These are phyloP conservation scores for Heterocephalus glaber DNA, from an alignment of 2,113 vertebrate species.

Conservation along the genomic window DNA sequence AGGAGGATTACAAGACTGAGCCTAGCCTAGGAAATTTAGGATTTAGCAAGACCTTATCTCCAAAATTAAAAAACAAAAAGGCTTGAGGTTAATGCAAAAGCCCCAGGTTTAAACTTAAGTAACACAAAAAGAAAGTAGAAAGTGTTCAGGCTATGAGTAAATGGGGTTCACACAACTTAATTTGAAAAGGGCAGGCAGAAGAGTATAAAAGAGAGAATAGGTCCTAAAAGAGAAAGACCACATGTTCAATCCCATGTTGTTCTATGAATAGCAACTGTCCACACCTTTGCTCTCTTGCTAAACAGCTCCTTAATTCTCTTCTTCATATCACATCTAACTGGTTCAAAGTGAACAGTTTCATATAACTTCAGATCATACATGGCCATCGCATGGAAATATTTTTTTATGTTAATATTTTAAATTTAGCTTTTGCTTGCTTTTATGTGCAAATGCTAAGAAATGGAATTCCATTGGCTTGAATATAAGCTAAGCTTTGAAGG, in stretches of 20 bases:
- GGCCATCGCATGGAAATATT: neutral
- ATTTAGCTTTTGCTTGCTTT: neutral
- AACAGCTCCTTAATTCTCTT: neutral
- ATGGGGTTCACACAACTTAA: neutral
- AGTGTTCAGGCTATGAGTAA: neutral
- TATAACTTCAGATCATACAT: neutral
- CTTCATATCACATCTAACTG: neutral
- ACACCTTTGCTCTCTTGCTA: neutral
- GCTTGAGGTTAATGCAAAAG: neutral
- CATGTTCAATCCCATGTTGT: neutral
- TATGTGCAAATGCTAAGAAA: neutral
- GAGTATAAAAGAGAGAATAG: neutral
- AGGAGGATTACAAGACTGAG: neutral
- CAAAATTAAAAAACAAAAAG: neutral
- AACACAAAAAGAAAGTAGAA: neutral
- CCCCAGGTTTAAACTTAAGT: neutral
- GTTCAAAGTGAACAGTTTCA: neutral
- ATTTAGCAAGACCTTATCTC: neutral
- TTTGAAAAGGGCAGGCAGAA: neutral
- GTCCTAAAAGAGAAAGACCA: neutral
- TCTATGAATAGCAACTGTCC: rapidly evolving
- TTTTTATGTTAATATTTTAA: neutral
- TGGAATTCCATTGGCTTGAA: neutral
- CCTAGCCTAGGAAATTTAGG: neutral
- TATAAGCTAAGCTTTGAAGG: neutral